phyloP scores from a whole-genome alignment of 1,140 invertebrate genomes.

The Drosophila pseudoobscura region DNA sequence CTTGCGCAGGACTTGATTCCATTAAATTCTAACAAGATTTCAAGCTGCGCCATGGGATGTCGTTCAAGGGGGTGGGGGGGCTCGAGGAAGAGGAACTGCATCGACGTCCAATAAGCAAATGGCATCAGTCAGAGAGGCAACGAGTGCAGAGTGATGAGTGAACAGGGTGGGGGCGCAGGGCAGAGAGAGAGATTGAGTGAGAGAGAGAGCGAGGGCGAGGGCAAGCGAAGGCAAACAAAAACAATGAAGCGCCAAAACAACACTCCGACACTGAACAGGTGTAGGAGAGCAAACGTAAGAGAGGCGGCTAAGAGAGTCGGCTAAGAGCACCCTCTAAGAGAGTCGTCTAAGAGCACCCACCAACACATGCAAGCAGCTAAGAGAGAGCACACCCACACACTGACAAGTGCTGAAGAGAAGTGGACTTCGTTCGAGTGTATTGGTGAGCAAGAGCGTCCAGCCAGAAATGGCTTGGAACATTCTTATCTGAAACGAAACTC shows the following conservation, averaged over 20 bases:
- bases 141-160: slow-evolving; percentile 30
- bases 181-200: neutral
- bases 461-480: too few species aligned
- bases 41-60: slow-evolving; percentile 54
- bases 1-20: slow-evolving; percentile 80
- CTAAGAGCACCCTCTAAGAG: slow-evolving; percentile 36
- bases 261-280: slow-evolving; percentile 53
- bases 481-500: too few species aligned
- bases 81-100: slow-evolving; percentile 30
- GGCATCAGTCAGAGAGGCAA: slow-evolving; percentile 37
- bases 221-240: slow-evolving; percentile 46
- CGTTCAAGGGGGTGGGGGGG: neutral
- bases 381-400: slow-evolving; percentile 61
- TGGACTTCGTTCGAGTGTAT: slow-evolving; percentile 32
- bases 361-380: slow-evolving; percentile 14
- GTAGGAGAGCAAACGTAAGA: slow-evolving; percentile 26
- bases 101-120: slow-evolving; percentile 72
- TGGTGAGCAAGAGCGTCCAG: slow-evolving; percentile 41
- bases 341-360: neutral
- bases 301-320: slow-evolving; percentile 32
- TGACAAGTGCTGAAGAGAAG: slow-evolving; percentile 43
- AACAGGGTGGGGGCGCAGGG: neutral
- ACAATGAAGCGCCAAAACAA: slow-evolving; percentile 35
- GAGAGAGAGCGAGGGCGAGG: neutral
- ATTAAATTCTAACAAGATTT: slow-evolving; percentile 82